Evolutionary conservation across 2,888 invertebrate genomes (phyloP).

Genomic region (Sarcophaga subvicina): DNA sequence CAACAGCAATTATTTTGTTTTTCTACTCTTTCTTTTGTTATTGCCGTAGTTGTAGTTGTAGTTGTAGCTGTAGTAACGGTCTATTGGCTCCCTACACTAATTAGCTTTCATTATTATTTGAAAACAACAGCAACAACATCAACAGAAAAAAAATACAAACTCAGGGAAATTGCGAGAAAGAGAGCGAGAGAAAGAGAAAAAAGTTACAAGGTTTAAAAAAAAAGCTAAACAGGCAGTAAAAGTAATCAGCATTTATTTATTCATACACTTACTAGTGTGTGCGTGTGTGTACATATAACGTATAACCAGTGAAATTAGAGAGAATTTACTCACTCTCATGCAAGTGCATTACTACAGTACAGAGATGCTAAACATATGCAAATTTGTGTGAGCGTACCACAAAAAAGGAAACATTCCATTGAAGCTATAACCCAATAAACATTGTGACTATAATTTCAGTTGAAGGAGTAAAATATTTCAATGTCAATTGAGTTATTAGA

Average conservation of each 20-base stretch:
- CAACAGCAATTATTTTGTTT: conserved; percentile 13
- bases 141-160: not conserved
- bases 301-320: not conserved
- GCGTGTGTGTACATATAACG: not conserved
- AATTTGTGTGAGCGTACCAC: not conserved
- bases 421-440: too few species aligned
- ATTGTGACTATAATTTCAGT: too few species aligned
- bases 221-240: conserved; percentile 23
- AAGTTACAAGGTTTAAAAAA: not conserved
- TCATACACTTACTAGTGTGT: conserved; percentile 27
- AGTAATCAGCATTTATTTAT: conserved; percentile 51
- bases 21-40: not conserved
- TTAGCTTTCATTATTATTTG: conserved; percentile 51
- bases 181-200: not conserved
- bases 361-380: not conserved
- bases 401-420: not conserved
- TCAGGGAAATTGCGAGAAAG: not conserved
- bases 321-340: not conserved
- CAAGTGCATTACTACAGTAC: not conserved
- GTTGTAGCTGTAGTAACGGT: conserved; percentile 12
- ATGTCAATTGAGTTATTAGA: too few species aligned
- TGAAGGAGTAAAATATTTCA: too few species aligned
- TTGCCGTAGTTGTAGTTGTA: not conserved
- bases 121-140: not conserved
- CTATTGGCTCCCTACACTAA: conserved; percentile 53